Evolutionary conservation across 2,113 vertebrate species (phyloP).

Genomic region (Climacteris rufus): DNA sequence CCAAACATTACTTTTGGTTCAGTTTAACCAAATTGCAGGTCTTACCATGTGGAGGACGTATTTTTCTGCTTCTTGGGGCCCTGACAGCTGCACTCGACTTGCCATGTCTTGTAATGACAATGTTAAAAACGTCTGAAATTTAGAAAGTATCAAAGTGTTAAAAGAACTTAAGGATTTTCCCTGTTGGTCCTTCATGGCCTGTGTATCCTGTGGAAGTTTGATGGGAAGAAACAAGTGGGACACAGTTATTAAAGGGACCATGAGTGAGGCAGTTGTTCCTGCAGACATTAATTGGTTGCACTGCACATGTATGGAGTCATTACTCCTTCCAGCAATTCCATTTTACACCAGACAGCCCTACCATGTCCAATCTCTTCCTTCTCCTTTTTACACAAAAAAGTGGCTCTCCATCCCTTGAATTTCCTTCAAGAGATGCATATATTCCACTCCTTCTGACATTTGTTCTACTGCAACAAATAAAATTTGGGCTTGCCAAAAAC

Average conservation of each 20-base stretch:
- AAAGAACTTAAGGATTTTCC: background rate
- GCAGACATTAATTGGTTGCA: background rate
- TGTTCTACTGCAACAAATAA: background rate
- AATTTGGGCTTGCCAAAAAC: background rate
- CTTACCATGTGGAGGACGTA: slow-evolving; percentile 98
- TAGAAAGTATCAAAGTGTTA: background rate
- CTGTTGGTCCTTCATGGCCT: background rate
- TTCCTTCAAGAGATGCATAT: background rate
- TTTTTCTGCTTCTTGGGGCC: slow-evolving; percentile 96
- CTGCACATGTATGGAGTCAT: rapidly evolving
- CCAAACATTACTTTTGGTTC: background rate
- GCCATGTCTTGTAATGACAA: slow-evolving; percentile 99
- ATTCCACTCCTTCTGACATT: background rate
- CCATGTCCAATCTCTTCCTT: background rate
- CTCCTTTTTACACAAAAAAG: background rate
- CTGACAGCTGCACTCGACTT: slow-evolving; percentile 94
- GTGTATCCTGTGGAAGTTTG: background rate
- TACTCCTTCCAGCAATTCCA: background rate
- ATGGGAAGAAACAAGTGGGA: background rate
- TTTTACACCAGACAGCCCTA: background rate
- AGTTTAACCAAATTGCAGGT: background rate
- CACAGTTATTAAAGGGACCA: background rate
- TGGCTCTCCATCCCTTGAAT: background rate
- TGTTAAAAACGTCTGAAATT: slow-evolving; percentile 92
- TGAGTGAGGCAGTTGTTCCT: background rate